Conservation (phyloP, 2,113 vertebrate species). For the Calidris pygmaea region DNA sequence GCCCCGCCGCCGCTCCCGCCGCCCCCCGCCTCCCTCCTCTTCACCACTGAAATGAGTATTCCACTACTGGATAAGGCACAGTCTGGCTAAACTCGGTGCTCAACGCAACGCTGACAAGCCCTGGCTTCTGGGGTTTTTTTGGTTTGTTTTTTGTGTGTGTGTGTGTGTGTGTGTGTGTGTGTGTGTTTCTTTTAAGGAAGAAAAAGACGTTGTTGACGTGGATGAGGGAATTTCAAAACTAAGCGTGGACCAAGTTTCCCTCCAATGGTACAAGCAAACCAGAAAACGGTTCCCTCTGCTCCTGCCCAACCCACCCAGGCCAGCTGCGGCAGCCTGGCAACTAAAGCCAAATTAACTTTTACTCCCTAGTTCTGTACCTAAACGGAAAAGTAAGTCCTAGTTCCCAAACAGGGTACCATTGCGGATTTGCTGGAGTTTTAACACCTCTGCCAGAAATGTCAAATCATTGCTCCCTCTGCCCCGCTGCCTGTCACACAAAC, state of each 20-base stretch:
- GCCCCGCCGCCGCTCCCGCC: neutral
- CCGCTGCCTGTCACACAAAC: neutral
- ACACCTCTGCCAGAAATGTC: neutral
- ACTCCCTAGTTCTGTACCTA: neutral
- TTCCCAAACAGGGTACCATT: accelerated
- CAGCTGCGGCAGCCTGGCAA: neutral
- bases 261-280: accelerated
- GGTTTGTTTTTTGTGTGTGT: too few relatives aligned
- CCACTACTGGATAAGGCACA: slow-evolving; percentile 23
- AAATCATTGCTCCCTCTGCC: neutral
- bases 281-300: neutral
- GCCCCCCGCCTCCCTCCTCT: slow-evolving; percentile 20
- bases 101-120: neutral
- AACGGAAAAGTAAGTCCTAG: neutral
- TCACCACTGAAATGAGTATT: neutral
- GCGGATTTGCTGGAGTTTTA: neutral
- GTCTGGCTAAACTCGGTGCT: neutral
- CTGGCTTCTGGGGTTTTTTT: neutral
- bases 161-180: too few relatives aligned
- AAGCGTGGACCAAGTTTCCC: neutral
- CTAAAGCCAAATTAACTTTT: neutral
- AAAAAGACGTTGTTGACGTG: accelerated
- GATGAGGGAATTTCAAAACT: neutral
- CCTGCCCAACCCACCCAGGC: neutral
- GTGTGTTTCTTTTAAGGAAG: neutral